Conservation (phyloP, 1,140 invertebrate species). For the Asbolus verrucosus region DNA sequence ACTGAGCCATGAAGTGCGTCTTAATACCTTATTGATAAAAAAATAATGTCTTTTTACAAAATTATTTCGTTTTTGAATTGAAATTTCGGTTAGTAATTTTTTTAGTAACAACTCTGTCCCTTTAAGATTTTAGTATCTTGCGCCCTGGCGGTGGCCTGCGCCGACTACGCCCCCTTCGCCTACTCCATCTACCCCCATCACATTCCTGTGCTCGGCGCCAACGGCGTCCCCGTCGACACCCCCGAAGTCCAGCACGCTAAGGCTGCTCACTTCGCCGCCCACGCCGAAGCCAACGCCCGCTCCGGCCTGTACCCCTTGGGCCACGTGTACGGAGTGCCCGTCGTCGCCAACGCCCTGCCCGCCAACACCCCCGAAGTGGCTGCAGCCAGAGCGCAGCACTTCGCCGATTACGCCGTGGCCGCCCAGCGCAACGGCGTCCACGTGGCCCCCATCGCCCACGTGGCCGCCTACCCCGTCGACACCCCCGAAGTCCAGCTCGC, state of each 20-base stretch:
- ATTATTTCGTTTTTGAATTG: too few relatives aligned
- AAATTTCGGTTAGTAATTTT: too few relatives aligned
- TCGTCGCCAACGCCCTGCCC: conserved; percentile 66
- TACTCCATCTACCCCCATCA: conserved; percentile 53
- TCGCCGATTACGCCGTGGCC: conserved; percentile 71
- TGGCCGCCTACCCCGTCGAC: conserved; percentile 59
- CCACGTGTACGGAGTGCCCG: conserved; percentile 3
- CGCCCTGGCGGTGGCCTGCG: conserved; percentile 55
- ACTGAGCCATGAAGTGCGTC: too few relatives aligned
- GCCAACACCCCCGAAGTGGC: conserved; percentile 75
- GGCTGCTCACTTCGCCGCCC: conserved; percentile 70
- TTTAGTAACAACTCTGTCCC: background rate
- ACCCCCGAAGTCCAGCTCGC: conserved; percentile 67
- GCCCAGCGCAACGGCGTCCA: conserved; percentile 65
- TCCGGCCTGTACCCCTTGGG: conserved; percentile 34
- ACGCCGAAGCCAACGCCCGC: conserved; percentile 65
- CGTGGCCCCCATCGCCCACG: conserved; percentile 54
- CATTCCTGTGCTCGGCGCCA: conserved; percentile 56
- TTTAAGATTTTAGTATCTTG: conserved; percentile 59
- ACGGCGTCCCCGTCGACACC: conserved; percentile 66
- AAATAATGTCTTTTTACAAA: too few relatives aligned
- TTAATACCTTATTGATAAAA: too few relatives aligned
- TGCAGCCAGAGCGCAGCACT: conserved; percentile 73
- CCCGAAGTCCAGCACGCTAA: conserved; percentile 73
- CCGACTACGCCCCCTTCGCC: conserved; percentile 47